phyloP scores from a whole-genome alignment of 1,140 invertebrate species.

The Pogonus chalceus region DNA sequence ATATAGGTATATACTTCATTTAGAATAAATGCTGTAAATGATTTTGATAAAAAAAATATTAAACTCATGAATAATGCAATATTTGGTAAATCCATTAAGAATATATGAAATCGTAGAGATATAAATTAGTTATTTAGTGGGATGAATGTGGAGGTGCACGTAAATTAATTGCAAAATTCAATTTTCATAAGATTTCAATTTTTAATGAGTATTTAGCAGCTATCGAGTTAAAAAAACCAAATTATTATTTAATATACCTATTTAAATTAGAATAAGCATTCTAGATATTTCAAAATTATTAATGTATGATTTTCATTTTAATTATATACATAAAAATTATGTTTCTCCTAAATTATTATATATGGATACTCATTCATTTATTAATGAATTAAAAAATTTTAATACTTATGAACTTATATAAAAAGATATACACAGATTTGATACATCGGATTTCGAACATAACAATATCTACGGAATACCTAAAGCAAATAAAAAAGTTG shows the following conservation, averaged over 20 bases:
- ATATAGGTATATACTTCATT: conserved; percentile 31
- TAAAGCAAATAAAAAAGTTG: background rate
- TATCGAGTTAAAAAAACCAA: conserved; percentile 12
- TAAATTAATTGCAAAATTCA: background rate
- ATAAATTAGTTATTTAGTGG: conserved; percentile 23
- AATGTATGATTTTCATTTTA: conserved; percentile 15
- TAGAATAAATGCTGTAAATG: conserved; percentile 20
- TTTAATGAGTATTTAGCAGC: conserved; percentile 15
- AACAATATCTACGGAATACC: background rate
- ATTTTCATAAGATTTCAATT: conserved; percentile 17
- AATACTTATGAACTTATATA: conserved; percentile 12
- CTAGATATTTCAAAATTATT: conserved; percentile 13
- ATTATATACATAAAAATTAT: conserved; percentile 6
- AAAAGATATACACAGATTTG: background rate
- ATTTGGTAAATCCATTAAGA: conserved; percentile 37
- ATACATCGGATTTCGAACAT: background rate
- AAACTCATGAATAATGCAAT: conserved; percentile 35
- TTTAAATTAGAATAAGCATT: conserved; percentile 10
- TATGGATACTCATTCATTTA: conserved; percentile 14
- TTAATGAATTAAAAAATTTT: conserved; percentile 7
- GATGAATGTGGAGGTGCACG: background rate
- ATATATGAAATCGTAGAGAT: conserved; percentile 27
- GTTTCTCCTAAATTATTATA: conserved; percentile 13
- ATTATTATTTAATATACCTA: conserved; percentile 14
- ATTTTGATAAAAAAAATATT: conserved; percentile 36